Base-by-base conservation (phyloP, 1,140 invertebrate genomes). In the Ephestia elutella region DNA sequence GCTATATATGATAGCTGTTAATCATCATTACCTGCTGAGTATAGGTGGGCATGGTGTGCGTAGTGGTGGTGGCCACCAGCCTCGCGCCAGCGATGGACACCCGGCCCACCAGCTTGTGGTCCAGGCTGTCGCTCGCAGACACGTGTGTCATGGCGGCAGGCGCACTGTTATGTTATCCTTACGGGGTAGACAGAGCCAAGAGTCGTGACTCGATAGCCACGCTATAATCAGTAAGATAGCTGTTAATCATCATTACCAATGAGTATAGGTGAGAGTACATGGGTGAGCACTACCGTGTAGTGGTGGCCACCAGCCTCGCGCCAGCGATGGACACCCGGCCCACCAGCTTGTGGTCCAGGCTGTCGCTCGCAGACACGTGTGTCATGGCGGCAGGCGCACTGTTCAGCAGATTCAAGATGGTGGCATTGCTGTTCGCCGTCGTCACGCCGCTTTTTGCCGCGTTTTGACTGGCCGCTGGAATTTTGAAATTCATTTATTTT, bases 331-430 rank as follows among this genome's bases (percentile, higher is more conserved):
- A 77, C 54, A 87, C 81, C 3, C 82, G 65, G 1, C 78, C 69
- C 1, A 86, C 58, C 67, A 86, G 61, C 62, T 87, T 82, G 64
- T 87, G 79, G 11, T 73, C 68, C 21, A 80, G 63, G 63, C 73
- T 66, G 57, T 82, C 86, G 15, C 80, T 80, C 54, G 85, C 80
- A 13, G 86, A 78, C 53, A 63, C 70, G 62, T 92, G 92, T 11
- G 91, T 91, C 90, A 91, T 91, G 63, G 90, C 90, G 9, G 92
- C 93, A 44, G 93, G 92, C 49, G 92, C 92, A 71, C 93, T 94
- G 72, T 94, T 94, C 59, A 95, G 78, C 62, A 94, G 73, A 82
- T 93, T 94, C 58, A 94, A 86, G 70, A 94, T 94, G 10, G 93
- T 93, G 10, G 93, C 90, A 74, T 94, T 94, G 35, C 87, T 91